Percentiles rank a stretch among this genome's conserved stretches.
These are phyloP conservation scores for Delphinus delphis DNA, from an alignment of 2,113 vertebrate species.

Conservation along the genomic window DNA sequence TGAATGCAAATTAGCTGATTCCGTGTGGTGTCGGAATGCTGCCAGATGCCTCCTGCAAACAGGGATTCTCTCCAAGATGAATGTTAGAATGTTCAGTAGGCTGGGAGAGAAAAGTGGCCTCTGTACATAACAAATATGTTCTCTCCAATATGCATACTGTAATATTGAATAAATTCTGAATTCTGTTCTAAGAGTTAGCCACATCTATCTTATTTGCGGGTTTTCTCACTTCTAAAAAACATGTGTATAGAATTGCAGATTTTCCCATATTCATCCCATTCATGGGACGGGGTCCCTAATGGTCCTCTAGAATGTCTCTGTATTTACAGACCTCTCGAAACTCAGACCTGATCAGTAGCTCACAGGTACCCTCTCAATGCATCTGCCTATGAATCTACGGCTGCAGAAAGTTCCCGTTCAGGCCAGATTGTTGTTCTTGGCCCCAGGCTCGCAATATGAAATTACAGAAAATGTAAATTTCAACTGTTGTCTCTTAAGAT, in stretches of 20 bases:
- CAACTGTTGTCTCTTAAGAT: neutral
- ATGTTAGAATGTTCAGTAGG: neutral
- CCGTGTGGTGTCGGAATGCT: neutral
- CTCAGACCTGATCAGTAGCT: neutral
- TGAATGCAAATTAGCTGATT: neutral
- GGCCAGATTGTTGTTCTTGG: neutral
- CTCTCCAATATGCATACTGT: neutral
- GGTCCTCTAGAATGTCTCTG: neutral
- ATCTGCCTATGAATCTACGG: neutral
- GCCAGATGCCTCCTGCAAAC: neutral
- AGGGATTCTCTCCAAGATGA: neutral
- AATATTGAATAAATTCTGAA: neutral
- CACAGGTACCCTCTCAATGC: neutral
- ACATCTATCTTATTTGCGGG: neutral
- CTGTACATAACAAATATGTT: neutral
- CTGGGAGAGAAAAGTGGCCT: neutral
- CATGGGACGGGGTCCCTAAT: neutral
- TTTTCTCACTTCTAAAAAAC: constrained; percentile 28
- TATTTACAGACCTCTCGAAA: neutral
- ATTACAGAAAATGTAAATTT: neutral
- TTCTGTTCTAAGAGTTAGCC: neutral
- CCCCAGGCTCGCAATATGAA: neutral
- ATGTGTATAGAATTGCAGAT: neutral
- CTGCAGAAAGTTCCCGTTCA: neutral
- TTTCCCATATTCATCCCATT: neutral